Evolutionary conservation across 2,888 invertebrate species (phyloP), one percentile per base, ranked within the genome.

Genomic region (Eustalomyia histrio): DNA sequence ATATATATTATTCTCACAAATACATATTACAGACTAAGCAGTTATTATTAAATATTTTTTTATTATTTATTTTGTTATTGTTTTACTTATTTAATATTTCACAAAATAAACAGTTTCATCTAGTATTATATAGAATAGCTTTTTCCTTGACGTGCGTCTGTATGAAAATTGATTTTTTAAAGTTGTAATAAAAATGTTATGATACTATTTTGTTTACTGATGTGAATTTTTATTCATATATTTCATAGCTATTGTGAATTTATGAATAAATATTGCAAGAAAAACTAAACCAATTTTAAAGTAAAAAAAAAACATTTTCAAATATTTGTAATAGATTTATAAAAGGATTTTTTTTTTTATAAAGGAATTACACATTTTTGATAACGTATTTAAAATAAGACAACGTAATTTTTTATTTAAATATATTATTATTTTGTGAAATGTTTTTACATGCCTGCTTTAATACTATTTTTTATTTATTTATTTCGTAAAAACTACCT

Each of bases 71-170:
- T 78, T 16, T 65, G 71, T 60, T 50, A 67, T 53, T 73, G 53
- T 72, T 55, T 52, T 75, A 68, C 63, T 82, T 75, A 79, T 53
- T 74, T 58, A 72, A 75, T 82, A 79, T 82, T 75, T 79, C 79
- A 82, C 75, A 82, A 76, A 81, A 80, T 83, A 80, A 83, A 83
- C 69, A 74, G 67, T 79, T 53, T 75, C 55, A 72, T 60, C 53
- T 16, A 63, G 35, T 33, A 52, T 76, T 53, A 43, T 43, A 68
- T 68, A 65, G 65, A 35, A 53, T 39, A 39, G 35, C 52, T 18
- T 18, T 64, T 5, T 52, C 18, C 7, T 61, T 61, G 33, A n/a
- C 64, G 16, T 76, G 9, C 24, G 16, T 76, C 14, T 35, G 21
- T 53, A 53, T 60, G 60, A 67, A 78, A 72, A 58, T 78, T 53